Conservation (phyloP, 2,113 vertebrate species). For the Cephalopterus ornatus region DNA sequence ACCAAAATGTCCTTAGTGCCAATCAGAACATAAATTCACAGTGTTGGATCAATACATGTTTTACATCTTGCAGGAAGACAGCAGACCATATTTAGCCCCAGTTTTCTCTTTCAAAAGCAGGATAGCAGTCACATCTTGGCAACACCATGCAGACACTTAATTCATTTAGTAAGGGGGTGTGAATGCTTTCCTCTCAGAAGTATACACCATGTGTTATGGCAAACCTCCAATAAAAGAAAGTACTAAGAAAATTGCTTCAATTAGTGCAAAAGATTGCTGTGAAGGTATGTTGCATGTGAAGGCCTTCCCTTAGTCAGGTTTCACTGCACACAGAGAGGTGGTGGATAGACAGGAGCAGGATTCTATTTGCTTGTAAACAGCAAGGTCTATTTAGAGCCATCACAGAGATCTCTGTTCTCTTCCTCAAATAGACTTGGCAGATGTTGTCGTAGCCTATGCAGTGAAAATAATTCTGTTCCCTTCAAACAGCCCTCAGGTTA, state of each 20-base stretch:
- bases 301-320: background rate
- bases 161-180: background rate
- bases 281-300: background rate
- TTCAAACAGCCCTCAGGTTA: background rate
- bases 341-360: background rate
- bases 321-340: background rate
- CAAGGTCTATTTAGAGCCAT: background rate
- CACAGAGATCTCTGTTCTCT: background rate
- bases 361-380: background rate
- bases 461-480: background rate
- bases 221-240: background rate
- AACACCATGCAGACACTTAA: background rate
- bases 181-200: background rate
- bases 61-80: background rate
- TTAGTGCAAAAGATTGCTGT: background rate
- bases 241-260: background rate
- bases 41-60: background rate
- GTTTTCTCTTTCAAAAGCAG: background rate
- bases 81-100: background rate
- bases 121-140: background rate
- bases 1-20: background rate
- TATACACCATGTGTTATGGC: fast-evolving
- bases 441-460: background rate
- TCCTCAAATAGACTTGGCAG: background rate
- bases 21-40: background rate